Evolutionary conservation across 1,140 invertebrate species (phyloP), one percentile per base, ranked within the genome.

Genomic region (Zophobas morio): DNA sequence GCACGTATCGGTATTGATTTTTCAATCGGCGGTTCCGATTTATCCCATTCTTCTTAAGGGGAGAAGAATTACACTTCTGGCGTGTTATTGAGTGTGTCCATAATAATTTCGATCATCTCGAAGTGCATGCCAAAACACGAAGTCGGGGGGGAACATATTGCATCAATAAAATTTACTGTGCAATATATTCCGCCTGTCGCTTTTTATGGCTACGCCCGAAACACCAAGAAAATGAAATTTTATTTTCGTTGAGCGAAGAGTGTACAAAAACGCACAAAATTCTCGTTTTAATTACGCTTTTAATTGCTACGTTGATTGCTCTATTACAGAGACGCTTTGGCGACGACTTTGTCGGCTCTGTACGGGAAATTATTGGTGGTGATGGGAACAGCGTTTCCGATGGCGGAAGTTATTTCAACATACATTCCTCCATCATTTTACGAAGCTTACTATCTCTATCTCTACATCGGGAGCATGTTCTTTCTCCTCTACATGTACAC

Each of bases 361-460:
- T 98, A 98, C 85, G 95, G 95, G n/a, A 97, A 98, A 86, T 88
- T 98, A 1, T 87, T 98, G 63, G 95, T 98, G 35, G 96, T 98
- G 6, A 96, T 98, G 93, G 97, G 96, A 34, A 92, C 96, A 81
- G 96, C 96, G 3, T 96, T 98, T 88, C 96, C 96, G 56, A 95
- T 98, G 91, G 94, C 95, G 54, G 95, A 96, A 89, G 94, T 96
- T 71, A 96, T 96, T 82, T 96, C 95, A 33, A 95, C 94, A n/a
- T 95, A 95, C 86, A 95, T 96, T 84, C 95, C 95, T 83, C 94
- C 95, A 57, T 96, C 95, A 1, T 96, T 95, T 86, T 96, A 96
- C 87, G 94, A 96, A 90, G 94, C 94, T 84, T 97, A 96, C 88
- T 97, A 97, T 85, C 87, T 96, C 60, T 97, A 96, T 84, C 90